Conservation (phyloP, 2,888 invertebrate genomes). For the Himalopsyche anomala region DNA sequence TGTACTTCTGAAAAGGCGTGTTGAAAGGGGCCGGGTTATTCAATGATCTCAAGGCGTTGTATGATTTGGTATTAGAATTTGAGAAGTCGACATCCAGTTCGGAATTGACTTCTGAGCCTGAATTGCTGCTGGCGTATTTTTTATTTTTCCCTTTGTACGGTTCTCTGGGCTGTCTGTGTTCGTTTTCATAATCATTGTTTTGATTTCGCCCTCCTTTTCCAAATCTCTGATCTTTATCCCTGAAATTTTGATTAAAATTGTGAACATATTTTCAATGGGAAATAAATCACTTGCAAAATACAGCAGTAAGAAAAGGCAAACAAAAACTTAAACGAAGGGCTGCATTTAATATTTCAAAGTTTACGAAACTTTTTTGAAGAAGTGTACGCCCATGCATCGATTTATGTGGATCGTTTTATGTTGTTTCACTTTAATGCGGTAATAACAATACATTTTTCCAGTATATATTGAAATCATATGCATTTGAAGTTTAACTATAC, state of each 20-base stretch:
- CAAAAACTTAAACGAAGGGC: too few species aligned
- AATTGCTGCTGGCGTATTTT: conserved; percentile 42
- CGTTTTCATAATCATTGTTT: conserved; percentile 11
- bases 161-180: not conserved
- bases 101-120: conserved; percentile 6
- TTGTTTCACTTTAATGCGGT: too few species aligned
- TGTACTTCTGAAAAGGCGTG: conserved; percentile 51
- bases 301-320: too few species aligned
- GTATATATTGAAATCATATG: too few species aligned
- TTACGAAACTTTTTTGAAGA: too few species aligned
- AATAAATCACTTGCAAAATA: not conserved
- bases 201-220: not conserved
- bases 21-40: conserved; percentile 56
- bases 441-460: too few species aligned
- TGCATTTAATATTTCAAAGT: too few species aligned
- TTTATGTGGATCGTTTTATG: too few species aligned
- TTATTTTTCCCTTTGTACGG: conserved; percentile 38
- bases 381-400: too few species aligned
- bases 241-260: not conserved
- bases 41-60: not conserved
- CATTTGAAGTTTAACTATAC: too few species aligned
- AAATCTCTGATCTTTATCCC: conserved; percentile 38
- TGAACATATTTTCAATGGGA: not conserved
- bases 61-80: conserved; percentile 3
- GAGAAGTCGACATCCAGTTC: not conserved